Percentiles rank a stretch among this genome's conserved stretches.
Conservation (phyloP, 2,797 vertebrate species). For the Gobio occitaniae region DNA sequence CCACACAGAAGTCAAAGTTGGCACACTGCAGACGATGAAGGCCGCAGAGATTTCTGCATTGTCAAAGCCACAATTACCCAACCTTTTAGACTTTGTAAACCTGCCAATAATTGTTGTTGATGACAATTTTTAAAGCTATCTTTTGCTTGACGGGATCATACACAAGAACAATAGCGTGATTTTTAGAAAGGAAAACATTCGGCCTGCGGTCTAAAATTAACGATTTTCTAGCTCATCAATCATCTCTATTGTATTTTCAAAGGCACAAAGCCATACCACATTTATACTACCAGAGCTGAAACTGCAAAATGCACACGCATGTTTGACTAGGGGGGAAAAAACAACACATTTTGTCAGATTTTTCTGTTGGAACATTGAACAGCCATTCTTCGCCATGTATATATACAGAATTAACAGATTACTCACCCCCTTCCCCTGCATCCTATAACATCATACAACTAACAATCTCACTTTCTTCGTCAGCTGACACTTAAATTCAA, state of each 20-base stretch:
- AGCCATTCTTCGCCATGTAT: conserved; percentile 7
- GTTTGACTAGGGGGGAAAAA: conserved; percentile 3
- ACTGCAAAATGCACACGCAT: conserved; percentile 8
- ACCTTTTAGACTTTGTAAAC: conserved; percentile 36
- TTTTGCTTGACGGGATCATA: conserved; percentile 23
- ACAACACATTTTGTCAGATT: conserved; percentile 16
- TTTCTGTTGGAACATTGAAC: not conserved
- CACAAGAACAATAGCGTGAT: conserved; percentile 12
- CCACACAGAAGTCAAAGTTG: conserved; percentile 16
- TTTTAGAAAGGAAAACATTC: conserved; percentile 35
- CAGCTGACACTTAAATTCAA: conserved; percentile 51
- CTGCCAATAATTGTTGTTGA: conserved; percentile 39
- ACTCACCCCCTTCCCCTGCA: not conserved
- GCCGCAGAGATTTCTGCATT: conserved; percentile 36
- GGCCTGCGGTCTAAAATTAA: conserved; percentile 26
- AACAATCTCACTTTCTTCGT: not conserved
- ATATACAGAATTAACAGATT: conserved; percentile 27
- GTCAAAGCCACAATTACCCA: conserved; percentile 36
- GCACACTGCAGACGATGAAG: conserved; percentile 20
- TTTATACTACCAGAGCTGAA: conserved; percentile 8
- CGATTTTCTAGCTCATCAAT: conserved; percentile 51
- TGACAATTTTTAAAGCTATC: conserved; percentile 33
- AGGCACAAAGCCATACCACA: conserved; percentile 49
- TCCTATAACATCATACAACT: conserved; percentile 22
- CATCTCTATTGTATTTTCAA: conserved; percentile 37